Evolutionary conservation across 2,888 invertebrate species (phyloP).

Genomic region (Caenorhabditis doughertyi): DNA sequence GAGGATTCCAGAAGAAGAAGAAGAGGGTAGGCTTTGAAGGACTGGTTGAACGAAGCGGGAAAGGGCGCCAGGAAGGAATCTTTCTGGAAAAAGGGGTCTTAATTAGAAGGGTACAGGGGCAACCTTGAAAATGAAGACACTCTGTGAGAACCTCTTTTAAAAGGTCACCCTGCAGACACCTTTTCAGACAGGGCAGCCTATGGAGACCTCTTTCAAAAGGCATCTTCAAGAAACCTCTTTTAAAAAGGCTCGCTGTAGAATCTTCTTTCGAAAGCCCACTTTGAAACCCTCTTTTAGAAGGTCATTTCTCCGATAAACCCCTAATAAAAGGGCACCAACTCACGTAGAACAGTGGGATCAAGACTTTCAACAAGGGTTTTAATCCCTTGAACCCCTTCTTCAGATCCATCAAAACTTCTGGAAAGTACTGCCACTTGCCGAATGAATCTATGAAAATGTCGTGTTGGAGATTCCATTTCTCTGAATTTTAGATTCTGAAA

Average conservation of each 20-base stretch:
- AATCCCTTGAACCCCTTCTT: not conserved
- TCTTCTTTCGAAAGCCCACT: no score
- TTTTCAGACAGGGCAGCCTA: no score
- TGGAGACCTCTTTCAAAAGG: no score
- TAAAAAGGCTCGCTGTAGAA: no score
- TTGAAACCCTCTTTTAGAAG: no score
- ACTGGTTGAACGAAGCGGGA: conserved; percentile 3
- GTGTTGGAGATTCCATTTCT: conserved; percentile 10
- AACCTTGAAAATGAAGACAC: no score
- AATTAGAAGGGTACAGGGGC: no score
- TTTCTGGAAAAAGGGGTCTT: not conserved
- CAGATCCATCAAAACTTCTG: not conserved
- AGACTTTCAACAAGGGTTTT: conserved; percentile 1
- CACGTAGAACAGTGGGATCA: conserved; percentile 20
- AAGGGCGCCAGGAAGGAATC: conserved; percentile 7
- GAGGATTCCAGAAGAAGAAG: conserved; percentile 10
- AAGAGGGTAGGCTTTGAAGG: not conserved
- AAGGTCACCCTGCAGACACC: no score
- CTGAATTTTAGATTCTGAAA: not conserved
- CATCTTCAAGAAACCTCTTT: no score
- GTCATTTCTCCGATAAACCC: no score
- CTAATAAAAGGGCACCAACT: no score
- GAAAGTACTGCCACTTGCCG: conserved; percentile 6
- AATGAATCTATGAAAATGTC: conserved; percentile 11
- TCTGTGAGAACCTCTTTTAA: no score